Conservation (phyloP, 2,113 vertebrate species). For the Herpetotheres cachinnans region DNA sequence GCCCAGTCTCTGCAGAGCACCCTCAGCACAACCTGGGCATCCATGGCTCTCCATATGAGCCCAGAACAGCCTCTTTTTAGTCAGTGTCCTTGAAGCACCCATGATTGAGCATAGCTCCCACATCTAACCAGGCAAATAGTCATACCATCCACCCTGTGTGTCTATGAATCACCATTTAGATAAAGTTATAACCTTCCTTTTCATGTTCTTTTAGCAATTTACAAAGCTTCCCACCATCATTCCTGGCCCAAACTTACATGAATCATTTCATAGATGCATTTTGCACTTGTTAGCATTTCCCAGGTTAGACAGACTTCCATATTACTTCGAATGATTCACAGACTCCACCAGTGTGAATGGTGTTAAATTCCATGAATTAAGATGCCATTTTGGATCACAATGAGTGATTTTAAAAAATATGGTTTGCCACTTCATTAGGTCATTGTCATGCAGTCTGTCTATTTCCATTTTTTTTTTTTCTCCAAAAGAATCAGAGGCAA, state of each 20-base stretch:
- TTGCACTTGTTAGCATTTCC: not conserved
- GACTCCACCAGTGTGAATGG: not conserved
- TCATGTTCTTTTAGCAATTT: not conserved
- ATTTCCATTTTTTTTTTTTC: conserved; percentile 41
- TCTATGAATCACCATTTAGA: not conserved
- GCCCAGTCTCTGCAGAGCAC: not conserved
- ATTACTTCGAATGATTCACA: not conserved
- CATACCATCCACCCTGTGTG: not conserved
- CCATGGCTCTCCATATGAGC: not conserved
- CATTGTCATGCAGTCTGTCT: not conserved
- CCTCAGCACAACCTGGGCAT: not conserved
- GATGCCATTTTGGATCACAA: not conserved
- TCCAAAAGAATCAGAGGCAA: conserved; percentile 43
- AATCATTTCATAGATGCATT: not conserved
- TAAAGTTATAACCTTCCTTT: not conserved
- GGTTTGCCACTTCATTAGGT: not conserved
- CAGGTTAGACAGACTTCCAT: not conserved
- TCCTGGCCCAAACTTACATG: not conserved
- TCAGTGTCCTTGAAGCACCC: not conserved
- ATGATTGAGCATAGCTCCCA: not conserved
- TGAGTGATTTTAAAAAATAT: conserved; percentile 12
- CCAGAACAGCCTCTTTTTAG: not conserved
- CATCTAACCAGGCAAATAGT: not conserved
- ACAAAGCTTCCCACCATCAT: not conserved
- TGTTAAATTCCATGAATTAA: not conserved